These are phyloP conservation scores for Psix sp. DNA, from an alignment of 1,140 invertebrate genomes.

Conservation along the genomic window DNA sequence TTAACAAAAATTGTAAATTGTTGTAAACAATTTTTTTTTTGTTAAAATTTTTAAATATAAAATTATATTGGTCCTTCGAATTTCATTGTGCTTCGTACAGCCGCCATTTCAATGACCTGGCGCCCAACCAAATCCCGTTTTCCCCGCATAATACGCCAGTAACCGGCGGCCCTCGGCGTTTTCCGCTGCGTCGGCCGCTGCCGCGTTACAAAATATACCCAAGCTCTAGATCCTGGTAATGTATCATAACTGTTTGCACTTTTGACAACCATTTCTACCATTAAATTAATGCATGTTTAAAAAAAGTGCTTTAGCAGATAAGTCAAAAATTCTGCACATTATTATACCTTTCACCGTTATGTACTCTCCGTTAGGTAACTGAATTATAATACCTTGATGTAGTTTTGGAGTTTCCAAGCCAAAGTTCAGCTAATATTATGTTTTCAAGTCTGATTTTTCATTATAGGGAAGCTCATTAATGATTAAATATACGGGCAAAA, in stretches of 20 bases:
- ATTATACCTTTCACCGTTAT: conserved; percentile 13
- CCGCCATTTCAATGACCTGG: too few relatives aligned
- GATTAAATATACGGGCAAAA: conserved; percentile 18
- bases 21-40: too few relatives aligned
- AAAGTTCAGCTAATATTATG: conserved; percentile 22
- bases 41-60: too few relatives aligned
- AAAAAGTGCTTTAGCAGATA: conserved; percentile 16
- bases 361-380: background rate
- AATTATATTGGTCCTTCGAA: too few relatives aligned
- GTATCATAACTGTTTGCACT: conserved; percentile 12
- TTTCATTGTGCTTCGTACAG: too few relatives aligned
- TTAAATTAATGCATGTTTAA: conserved; percentile 22
- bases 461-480: conserved; percentile 27
- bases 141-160: too few relatives aligned
- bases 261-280: conserved; percentile 14
- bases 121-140: too few relatives aligned
- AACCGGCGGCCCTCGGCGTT: too few relatives aligned
- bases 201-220: background rate
- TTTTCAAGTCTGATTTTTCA: conserved; percentile 30
- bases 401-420: conserved; percentile 38
- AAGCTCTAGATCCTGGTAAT: background rate
- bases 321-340: conserved; percentile 16
- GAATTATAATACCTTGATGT: conserved; percentile 7
- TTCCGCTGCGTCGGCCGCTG: too few relatives aligned
- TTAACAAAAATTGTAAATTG: too few relatives aligned